These are phyloP conservation scores for Epinephelus coioides DNA, from an alignment of 2,797 vertebrate species.

Conservation along the genomic window DNA sequence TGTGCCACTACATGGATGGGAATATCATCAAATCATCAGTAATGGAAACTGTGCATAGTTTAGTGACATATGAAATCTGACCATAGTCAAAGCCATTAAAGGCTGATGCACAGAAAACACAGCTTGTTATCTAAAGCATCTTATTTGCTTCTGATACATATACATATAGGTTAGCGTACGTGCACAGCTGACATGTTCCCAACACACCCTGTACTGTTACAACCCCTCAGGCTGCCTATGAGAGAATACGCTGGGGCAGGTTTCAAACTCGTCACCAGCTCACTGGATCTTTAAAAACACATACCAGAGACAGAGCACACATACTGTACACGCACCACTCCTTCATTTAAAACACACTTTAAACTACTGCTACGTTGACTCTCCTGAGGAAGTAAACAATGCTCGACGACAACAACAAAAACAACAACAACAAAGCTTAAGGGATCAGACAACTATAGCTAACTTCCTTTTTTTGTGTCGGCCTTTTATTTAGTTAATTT, in stretches of 20 bases:
- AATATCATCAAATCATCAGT: not conserved
- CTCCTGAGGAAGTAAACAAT: not conserved
- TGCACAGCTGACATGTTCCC: not conserved
- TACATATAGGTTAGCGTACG: not conserved
- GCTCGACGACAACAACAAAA: conserved; percentile 1
- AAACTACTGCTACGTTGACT: not conserved
- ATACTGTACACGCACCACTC: not conserved
- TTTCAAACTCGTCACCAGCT: conserved; percentile 47
- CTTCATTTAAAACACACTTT: conserved; percentile 16
- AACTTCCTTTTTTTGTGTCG: not conserved
- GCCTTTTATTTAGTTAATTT: not conserved
- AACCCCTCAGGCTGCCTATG: conserved; percentile 29
- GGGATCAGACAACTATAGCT: not conserved
- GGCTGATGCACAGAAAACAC: not conserved
- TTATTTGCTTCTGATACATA: not conserved
- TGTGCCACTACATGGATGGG: not conserved
- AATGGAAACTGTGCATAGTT: not conserved
- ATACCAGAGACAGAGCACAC: conserved; percentile 38
- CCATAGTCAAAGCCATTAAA: not conserved
- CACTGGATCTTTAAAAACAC: conserved; percentile 45
- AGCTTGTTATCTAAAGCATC: not conserved
- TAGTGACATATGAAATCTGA: not conserved
- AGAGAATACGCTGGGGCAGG: conserved; percentile 41
- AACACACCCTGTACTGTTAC: conserved; percentile 21
- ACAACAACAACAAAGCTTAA: not conserved